Percentiles rank a stretch among this genome's conserved stretches.
These are phyloP conservation scores for Cyanocitta stelleri DNA, from an alignment of 2,113 vertebrate genomes.

Conservation along the genomic window DNA sequence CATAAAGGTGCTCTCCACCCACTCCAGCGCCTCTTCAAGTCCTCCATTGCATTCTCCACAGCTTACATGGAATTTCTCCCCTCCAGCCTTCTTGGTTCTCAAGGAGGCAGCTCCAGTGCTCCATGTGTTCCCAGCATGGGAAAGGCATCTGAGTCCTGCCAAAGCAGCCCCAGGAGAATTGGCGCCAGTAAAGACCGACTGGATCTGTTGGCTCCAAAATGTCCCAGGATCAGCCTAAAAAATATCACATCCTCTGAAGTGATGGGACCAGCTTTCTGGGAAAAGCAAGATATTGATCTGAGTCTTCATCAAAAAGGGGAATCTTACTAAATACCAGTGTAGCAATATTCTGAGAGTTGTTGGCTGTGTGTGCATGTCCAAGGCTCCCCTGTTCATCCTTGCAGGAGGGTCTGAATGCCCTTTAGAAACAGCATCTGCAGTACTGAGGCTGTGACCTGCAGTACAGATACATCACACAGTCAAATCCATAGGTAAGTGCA, in stretches of 20 bases:
- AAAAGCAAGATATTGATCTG: accelerated
- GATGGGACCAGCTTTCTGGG: background rate
- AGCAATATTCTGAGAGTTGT: background rate
- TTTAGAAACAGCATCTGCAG: background rate
- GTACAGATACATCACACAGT: too few species aligned
- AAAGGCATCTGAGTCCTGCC: background rate
- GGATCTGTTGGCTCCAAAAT: background rate
- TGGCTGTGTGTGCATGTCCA: background rate
- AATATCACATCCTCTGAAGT: background rate
- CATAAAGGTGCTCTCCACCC: background rate
- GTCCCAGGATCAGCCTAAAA: background rate
- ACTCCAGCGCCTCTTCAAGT: background rate
- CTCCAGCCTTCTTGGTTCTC: background rate
- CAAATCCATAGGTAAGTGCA: background rate
- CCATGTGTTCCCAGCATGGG: background rate
- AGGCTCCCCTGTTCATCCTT: accelerated
- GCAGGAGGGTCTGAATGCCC: background rate
- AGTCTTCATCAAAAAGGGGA: background rate
- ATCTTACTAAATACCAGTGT: background rate
- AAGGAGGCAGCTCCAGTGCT: background rate
- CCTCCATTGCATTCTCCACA: accelerated
- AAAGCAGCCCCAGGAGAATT: background rate
- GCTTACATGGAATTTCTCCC: accelerated
- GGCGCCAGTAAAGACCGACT: accelerated
- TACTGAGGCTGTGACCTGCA: background rate